Conservation (phyloP, 1,140 invertebrate genomes). For the Hydropsyche tenuis region DNA sequence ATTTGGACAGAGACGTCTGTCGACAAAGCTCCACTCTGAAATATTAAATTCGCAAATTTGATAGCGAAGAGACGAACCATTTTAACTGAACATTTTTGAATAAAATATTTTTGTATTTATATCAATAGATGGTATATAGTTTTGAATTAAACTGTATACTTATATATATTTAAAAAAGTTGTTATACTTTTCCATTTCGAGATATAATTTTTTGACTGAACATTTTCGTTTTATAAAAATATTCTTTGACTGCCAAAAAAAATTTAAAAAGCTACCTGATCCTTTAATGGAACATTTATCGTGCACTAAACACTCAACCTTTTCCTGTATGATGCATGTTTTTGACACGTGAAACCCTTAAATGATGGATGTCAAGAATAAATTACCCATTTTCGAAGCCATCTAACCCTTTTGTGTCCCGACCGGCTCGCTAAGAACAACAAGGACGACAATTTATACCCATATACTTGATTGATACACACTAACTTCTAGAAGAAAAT, state of each 20-base stretch:
- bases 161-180: conserved; percentile 1
- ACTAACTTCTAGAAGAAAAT: not conserved
- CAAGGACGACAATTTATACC: not conserved
- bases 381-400: not conserved
- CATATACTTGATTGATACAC: not conserved
- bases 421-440: not conserved
- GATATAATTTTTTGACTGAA: too few species aligned
- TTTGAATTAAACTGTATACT: not conserved
- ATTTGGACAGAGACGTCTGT: not conserved
- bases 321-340: conserved; percentile 5
- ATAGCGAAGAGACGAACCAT: conserved; percentile 12
- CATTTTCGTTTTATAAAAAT: too few species aligned
- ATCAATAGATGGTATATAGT: too few species aligned
- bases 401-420: not conserved
- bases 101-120: not conserved
- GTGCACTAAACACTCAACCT: too few species aligned
- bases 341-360: not conserved
- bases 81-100: not conserved
- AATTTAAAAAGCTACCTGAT: too few species aligned
- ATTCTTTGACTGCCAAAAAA: too few species aligned
- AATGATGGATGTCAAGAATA: conserved; percentile 25
- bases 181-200: too few species aligned
- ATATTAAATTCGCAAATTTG: not conserved
- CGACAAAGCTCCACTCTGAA: not conserved
- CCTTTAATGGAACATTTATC: too few species aligned